Evolutionary conservation across 2,113 vertebrate species (phyloP).

Genomic region (Synchiropus splendidus): DNA sequence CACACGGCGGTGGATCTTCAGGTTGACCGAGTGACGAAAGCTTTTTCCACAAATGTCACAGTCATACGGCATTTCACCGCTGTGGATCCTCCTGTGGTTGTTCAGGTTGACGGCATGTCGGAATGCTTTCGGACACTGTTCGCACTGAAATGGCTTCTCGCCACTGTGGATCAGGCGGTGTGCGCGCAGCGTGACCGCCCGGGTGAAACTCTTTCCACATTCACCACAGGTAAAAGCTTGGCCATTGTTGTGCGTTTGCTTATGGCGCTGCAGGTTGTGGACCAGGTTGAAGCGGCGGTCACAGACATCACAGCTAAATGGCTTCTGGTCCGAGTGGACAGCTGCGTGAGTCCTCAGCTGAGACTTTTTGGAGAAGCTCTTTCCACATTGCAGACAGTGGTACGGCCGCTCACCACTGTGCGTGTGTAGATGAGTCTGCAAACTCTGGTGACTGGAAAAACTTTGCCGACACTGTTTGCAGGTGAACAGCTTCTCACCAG

Average conservation of each 20-base stretch:
- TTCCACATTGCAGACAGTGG: conserved; percentile 49
- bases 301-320: conserved; percentile 50
- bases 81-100: conserved; percentile 61
- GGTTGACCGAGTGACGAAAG: conserved; percentile 61
- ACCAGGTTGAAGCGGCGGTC: conserved; percentile 60
- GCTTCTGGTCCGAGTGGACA: conserved; percentile 58
- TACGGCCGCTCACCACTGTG: conserved; percentile 51
- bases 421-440: conserved; percentile 42
- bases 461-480: conserved; percentile 47
- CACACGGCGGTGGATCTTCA: conserved; percentile 63
- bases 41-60: conserved; percentile 62
- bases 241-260: conserved; percentile 43
- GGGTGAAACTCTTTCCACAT: conserved; percentile 64
- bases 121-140: conserved; percentile 53
- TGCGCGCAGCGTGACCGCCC: conserved; percentile 52
- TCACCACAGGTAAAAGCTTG: conserved; percentile 50
- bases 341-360: conserved; percentile 59
- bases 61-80: conserved; percentile 44
- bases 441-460: conserved; percentile 50
- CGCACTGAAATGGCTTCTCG: conserved; percentile 57
- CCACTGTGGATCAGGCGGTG: conserved; percentile 64
- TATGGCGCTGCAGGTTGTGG: conserved; percentile 62
- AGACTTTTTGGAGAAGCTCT: conserved; percentile 51
- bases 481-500: conserved; percentile 41
- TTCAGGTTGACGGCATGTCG: conserved; percentile 59